These are phyloP conservation scores for Plecotus auritus DNA, from an alignment of 2,113 vertebrate genomes.

Conservation along the genomic window DNA sequence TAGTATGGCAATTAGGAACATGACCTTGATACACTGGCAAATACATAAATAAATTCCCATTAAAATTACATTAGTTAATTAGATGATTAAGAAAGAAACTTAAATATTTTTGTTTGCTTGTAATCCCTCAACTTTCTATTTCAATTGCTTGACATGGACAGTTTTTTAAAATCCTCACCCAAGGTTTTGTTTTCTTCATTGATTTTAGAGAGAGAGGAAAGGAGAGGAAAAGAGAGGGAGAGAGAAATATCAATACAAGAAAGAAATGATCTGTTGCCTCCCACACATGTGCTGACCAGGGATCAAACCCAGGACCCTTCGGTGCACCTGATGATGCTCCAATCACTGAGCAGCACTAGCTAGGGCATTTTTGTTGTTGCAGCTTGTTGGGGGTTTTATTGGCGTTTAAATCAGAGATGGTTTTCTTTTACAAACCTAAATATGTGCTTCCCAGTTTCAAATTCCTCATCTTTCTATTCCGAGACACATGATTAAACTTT, in stretches of 20 bases:
- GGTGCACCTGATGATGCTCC: background rate
- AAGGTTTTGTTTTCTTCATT: background rate
- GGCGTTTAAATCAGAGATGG: background rate
- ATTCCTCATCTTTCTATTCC: background rate
- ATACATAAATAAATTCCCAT: background rate
- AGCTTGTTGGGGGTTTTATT: background rate
- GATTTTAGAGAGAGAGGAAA: background rate
- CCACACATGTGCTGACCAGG: background rate
- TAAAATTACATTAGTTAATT: background rate
- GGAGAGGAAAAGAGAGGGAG: too few species aligned
- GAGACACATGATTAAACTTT: background rate
- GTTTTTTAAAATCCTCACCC: background rate
- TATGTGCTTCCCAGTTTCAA: constrained; percentile 1
- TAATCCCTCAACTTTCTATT: background rate
- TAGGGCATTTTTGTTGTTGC: background rate
- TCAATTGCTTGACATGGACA: background rate
- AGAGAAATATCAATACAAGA: too few species aligned
- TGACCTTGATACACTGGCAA: background rate
- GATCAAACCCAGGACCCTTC: background rate
- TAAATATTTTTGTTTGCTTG: background rate
- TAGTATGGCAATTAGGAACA: background rate
- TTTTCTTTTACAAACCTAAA: background rate
- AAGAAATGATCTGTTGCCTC: background rate
- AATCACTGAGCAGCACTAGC: background rate
- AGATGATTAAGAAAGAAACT: background rate